Evolutionary conservation across 2,797 vertebrate species (phyloP).

Genomic region (Alcedo quadribrachys): DNA sequence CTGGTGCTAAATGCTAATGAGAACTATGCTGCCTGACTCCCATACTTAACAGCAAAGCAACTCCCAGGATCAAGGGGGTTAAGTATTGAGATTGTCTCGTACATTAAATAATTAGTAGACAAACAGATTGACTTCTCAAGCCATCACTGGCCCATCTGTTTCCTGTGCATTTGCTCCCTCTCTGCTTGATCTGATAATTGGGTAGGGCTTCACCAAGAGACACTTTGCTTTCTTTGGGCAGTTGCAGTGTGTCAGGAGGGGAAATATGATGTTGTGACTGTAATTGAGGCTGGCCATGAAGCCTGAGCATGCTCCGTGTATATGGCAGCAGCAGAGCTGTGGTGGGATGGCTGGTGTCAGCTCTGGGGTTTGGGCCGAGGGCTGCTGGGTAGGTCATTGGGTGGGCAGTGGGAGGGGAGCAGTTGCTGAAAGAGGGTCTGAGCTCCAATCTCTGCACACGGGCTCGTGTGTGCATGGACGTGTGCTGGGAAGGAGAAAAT

Average conservation of each 20-base stretch:
- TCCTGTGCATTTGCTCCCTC: not conserved
- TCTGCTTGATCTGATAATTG: constrained; percentile 44
- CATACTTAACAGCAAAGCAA: constrained; percentile 27
- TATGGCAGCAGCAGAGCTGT: rapidly evolving
- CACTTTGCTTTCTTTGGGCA: not conserved
- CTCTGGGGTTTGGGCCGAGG: not conserved
- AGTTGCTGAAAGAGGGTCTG: not conserved
- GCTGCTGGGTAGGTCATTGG: not conserved
- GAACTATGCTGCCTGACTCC: not conserved
- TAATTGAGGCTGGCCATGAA: not conserved
- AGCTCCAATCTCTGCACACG: rapidly evolving
- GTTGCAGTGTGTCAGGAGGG: not conserved
- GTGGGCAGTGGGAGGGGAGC: rapidly evolving
- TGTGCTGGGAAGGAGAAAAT: rapidly evolving
- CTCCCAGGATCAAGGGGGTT: constrained; percentile 64
- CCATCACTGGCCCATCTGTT: constrained; percentile 54
- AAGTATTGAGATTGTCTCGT: constrained; percentile 57
- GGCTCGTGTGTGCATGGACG: rapidly evolving
- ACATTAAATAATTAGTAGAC: constrained; percentile 70
- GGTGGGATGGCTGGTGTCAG: rapidly evolving
- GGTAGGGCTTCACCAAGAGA: not conserved
- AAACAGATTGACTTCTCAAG: constrained; percentile 67
- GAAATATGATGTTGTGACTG: not conserved
- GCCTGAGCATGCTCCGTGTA: rapidly evolving
- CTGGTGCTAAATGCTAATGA: constrained; percentile 40